Evolutionary conservation across 2,888 invertebrate genomes (phyloP).

Genomic region (Drosophila sordidula): DNA sequence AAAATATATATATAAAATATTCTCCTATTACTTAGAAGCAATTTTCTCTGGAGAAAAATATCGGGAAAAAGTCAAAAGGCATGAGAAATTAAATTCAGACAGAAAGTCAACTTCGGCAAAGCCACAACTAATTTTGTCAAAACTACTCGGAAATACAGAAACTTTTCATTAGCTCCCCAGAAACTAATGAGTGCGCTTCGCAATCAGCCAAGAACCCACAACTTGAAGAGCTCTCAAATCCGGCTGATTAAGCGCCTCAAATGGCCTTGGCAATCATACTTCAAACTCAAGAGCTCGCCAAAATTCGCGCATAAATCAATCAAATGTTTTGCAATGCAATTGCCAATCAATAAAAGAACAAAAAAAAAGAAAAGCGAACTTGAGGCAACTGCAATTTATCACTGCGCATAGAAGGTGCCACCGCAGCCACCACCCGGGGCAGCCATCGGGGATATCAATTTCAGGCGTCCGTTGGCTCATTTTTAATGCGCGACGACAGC

Average conservation of each 20-base stretch:
- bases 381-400: conserved; percentile 66
- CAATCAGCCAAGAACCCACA: background rate
- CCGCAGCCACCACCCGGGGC: background rate
- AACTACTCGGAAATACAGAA: background rate
- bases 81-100: too few species aligned
- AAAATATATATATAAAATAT: too few species aligned
- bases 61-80: too few species aligned
- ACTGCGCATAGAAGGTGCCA: conserved; percentile 39
- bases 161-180: background rate
- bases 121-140: background rate
- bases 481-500: conserved; percentile 75
- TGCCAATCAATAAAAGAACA: conserved; percentile 54
- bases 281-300: conserved; percentile 5
- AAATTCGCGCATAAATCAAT: conserved; percentile 44
- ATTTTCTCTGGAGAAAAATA: too few species aligned
- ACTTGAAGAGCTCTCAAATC: conserved; percentile 9
- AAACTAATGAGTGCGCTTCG: background rate
- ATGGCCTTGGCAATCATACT: conserved; percentile 29
- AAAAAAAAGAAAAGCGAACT: conserved; percentile 11
- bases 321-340: conserved; percentile 52
- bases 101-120: background rate
- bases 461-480: conserved; percentile 60
- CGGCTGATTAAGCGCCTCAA: conserved; percentile 12
- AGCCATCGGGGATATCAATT: conserved; percentile 64
- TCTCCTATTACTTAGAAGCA: too few species aligned